These are phyloP conservation scores for Megathymus violae DNA, from an alignment of 1,140 invertebrate genomes.

Conservation along the genomic window DNA sequence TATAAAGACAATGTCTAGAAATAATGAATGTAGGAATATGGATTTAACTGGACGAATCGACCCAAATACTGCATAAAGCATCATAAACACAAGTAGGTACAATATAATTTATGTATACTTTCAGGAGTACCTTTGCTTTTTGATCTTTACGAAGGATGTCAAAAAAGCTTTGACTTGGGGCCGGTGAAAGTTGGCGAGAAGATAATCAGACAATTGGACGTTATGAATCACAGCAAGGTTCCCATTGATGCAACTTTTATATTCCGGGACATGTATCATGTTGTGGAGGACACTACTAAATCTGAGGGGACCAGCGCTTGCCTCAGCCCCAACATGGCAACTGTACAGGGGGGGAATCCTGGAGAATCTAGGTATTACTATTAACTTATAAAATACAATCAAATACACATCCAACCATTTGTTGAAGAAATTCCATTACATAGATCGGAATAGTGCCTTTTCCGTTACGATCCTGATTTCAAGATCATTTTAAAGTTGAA, in stretches of 20 bases:
- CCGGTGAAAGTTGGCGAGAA: conserved; percentile 73
- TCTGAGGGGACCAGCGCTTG: conserved; percentile 71
- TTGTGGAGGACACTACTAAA: conserved; percentile 54
- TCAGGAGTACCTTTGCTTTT: conserved; percentile 69
- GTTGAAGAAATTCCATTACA: no score
- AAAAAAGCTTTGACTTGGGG: conserved; percentile 74
- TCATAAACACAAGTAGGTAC: not conserved
- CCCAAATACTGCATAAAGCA: no score
- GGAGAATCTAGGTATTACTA: conserved; percentile 63
- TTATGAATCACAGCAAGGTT: conserved; percentile 78
- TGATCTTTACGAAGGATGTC: conserved; percentile 75
- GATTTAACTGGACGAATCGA: no score
- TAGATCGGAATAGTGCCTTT: no score
- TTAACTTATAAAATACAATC: no score
- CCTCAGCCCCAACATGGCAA: conserved; percentile 47
- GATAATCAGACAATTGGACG: conserved; percentile 68
- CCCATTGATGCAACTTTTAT: conserved; percentile 67
- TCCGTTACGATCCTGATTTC: no score
- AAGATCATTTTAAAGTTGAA: no score
- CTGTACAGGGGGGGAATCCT: conserved; percentile 28
- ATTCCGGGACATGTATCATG: conserved; percentile 66
- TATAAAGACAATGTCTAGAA: no score
- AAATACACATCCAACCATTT: no score
- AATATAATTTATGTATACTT: conserved; percentile 24
- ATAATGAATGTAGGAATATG: no score